A percentile compares a stretch with the other conserved stretches of the same genome.
These are phyloP conservation scores for Heliocidaris erythrogramma DNA, from an alignment of 35 echinoderm and acorn worm species.

Conservation along the genomic window DNA sequence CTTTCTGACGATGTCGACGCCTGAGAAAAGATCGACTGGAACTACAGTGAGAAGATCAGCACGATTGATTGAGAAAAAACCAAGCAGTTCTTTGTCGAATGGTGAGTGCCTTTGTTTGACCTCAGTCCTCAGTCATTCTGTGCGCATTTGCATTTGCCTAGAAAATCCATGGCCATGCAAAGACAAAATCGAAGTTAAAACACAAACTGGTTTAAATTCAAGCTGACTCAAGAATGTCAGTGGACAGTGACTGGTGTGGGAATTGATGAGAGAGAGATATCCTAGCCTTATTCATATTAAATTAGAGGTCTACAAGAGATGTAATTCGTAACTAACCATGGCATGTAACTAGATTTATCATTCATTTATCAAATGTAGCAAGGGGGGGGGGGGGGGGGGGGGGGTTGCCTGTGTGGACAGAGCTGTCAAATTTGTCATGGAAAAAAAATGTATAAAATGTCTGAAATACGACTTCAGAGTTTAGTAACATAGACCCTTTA, in stretches of 20 bases:
- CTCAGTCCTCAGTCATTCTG: not conserved
- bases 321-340: too few relatives aligned
- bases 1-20: conserved; percentile 52
- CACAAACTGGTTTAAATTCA: not conserved
- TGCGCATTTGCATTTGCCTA: not conserved
- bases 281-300: not conserved
- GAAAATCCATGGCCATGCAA: not conserved
- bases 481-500: too few relatives aligned
- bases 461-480: too few relatives aligned
- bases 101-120: conserved; percentile 42
- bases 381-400: too few relatives aligned
- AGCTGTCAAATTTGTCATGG: too few relatives aligned
- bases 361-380: too few relatives aligned
- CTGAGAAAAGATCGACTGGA: conserved; percentile 44
- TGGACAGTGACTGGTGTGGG: not conserved
- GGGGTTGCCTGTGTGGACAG: too few relatives aligned
- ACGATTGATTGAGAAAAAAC: conserved; percentile 51
- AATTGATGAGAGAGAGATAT: not conserved
- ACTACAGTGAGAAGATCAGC: conserved; percentile 51
- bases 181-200: too few relatives aligned
- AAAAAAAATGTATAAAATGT: too few relatives aligned
- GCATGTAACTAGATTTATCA: too few relatives aligned
- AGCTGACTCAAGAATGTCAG: not conserved
- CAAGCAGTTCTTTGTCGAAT: conserved; percentile 55
- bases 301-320: too few relatives aligned